Base-by-base conservation (phyloP, 2,797 vertebrate species). In the Phrynocephalus forsythii region DNA sequence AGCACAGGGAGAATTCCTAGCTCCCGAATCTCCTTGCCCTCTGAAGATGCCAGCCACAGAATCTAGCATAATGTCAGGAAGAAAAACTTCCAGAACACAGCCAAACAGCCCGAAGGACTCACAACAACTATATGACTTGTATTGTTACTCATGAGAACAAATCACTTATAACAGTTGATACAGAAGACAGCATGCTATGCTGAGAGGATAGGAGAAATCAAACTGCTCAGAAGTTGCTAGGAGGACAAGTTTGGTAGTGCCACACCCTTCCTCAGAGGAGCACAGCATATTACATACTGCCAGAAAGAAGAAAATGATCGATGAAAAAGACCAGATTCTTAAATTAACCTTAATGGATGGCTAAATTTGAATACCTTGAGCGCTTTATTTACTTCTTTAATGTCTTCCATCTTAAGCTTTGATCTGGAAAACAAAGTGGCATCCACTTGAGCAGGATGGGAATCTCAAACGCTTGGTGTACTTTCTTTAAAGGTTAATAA, bases 371-470 rank as follows among this genome's bases (percentile, higher is more conserved):
- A 88, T 97, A 99, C 99, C 98, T 99, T 99, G 84, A 99, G 97
- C 3, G 98, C 98, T 96, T 99, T 99, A 92, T 99, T 99, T 72
- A 99, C 99, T 96, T 99, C 99, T 94, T 98, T 99, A 94, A 99
- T 99, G 91, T 99, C 99, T 96, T 99, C 99, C 99, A 99, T 99
- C 96, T 98, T 99, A 77, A 99, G 96, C 95, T 99, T 99, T 0
- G 99, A 99, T 95, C 99, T 99, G 91, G 38, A 81, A 91, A 20
- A 83, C 68, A 91, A 66, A 88, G 26, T 20, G 60, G 18, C 76
- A 44, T 9, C 5, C 6, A 84, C 9, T 63, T 75, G n/a, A 69
- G 69, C n/a, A 33, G 16, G 16, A 30, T 73, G 30, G 30, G 33
- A 33, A 73, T 15, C 15, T 73, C 30, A 33, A 73, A 71, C 15